Evolutionary conservation across 2,888 invertebrate genomes (phyloP), one percentile per base, ranked within the genome.

Genomic region (Hypomecis atomaria): DNA sequence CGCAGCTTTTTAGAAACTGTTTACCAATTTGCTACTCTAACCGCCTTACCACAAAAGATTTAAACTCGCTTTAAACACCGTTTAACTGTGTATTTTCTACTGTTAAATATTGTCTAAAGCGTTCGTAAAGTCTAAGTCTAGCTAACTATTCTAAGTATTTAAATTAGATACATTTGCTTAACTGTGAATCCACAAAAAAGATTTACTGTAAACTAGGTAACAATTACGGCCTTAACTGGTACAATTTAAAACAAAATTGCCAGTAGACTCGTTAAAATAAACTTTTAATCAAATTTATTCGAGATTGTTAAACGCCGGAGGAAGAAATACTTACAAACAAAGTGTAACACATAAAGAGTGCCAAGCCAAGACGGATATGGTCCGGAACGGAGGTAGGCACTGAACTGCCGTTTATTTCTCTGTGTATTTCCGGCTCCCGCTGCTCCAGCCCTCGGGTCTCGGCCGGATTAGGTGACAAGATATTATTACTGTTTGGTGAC

Each of bases 301-400:
- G 37, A 36, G 43, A 59, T 53, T 53, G 42, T 57, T 45, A 43
- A 57, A 49, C 50, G 49, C 42, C 40, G 38, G 37, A 34, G 48
- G 63, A 64, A 62, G 64, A 66, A 66, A 71, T 54, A 58, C 53
- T 54, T 48, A 57, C 64, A 66, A 59, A 70, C 61, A 70, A 70
- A 65, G 62, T 65, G 58, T 47, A 53, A 61, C 62, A 62, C 47
- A 65, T 65, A 60, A 49, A 54, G 53, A 58, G 43, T 40, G 47
- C 45, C 59, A 62, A 52, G 47, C 45, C 59, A 62, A 52, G 70
- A 67, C 68, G 68, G 64, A 67, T 59, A 64, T 58, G 52, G 57
- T 33, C 65, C 68, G 71, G 68, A 70, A 70, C 55, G 54, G 40
- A 58, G 59, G 58, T 56, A 67, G 59, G 61, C 61, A 62, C 56